phyloP scores from a whole-genome alignment of 2,888 invertebrate species.

The Dryomyza anilis region DNA sequence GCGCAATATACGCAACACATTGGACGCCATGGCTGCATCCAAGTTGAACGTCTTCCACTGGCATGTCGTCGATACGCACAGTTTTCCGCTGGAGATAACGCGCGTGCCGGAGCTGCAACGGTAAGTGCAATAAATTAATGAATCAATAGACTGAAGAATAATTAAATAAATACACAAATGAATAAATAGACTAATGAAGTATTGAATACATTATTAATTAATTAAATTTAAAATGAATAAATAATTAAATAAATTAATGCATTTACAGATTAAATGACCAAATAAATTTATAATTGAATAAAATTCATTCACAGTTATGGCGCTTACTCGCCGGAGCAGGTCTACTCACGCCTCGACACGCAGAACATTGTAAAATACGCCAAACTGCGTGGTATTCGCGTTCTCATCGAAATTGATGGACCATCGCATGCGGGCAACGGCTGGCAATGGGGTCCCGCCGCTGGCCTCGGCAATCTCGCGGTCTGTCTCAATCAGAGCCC shows the following conservation, averaged over 20 bases:
- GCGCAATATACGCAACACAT: conserved; percentile 69
- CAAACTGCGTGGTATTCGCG: conserved; percentile 77
- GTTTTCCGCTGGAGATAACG: conserved; percentile 84
- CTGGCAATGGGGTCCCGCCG: conserved; percentile 77
- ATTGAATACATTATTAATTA: too few relatives aligned
- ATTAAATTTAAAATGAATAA: too few relatives aligned
- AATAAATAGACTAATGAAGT: too few relatives aligned
- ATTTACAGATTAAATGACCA: too few relatives aligned
- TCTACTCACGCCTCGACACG: conserved; percentile 72
- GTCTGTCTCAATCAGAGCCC: conserved; percentile 71
- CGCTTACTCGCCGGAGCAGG: conserved; percentile 72
- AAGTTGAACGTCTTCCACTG: conserved; percentile 94
- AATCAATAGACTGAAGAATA: too few relatives aligned
- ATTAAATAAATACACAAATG: too few relatives aligned
- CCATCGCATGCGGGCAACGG: conserved; percentile 86
- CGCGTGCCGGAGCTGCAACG: conserved; percentile 75
- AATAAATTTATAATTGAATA: too few relatives aligned
- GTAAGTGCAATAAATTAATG: too few relatives aligned
- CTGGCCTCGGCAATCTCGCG: conserved; percentile 68
- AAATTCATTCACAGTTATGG: too few relatives aligned
- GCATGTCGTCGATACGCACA: conserved; percentile 90
- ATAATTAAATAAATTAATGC: too few relatives aligned
- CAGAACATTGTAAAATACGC: conserved; percentile 76
- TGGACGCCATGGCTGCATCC: conserved; percentile 82
- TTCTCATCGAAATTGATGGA: conserved; percentile 87